Base-by-base conservation (phyloP, 2,888 invertebrate species). In the Patella pellucida region DNA sequence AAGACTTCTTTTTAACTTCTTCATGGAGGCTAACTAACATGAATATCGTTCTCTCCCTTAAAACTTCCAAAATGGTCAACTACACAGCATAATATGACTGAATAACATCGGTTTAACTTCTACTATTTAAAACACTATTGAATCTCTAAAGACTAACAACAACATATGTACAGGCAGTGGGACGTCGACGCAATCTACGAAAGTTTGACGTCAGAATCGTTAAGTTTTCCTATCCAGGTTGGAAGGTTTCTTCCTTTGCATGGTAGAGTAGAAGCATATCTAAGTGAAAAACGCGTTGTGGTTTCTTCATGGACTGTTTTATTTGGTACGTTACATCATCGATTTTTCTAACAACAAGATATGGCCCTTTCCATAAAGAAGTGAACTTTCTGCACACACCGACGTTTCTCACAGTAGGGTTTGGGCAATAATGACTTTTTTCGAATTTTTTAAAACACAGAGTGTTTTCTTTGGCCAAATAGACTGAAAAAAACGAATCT, bases 301-400 rank as follows among this genome's bases (percentile, higher is more conserved):
- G 4, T 31, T 56, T 19, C n/a, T 54, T 56, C 16, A n/a, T 52
- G 9, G 54, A 52, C 15, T 16, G 12, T 5, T 41, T 54, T 3
- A 72, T n/a, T 12, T 54, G 19, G 56, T 72, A 72, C 11, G 56
- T 72, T n/a, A 72, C 12, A 15, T 72, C 72, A 14, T 72, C 72
- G 16, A 72, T 14, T 54, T n/a, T 72, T 4, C 16, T 72, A 2
- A n/a, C 27, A 11, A 72, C 15, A 2, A 72, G 1, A 15, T 72
- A 72, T 16, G 72, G 72, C 15, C 72, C 72, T 72, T 72, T 72
- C 72, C 62, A 72, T 7, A 3, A 4, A 9, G 72, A 62, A 14
- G 72, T 72, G 11, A 72, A 31, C 16, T 72, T 72, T 1, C n/a
- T 12, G 7, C 72, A 72, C 12, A 72, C 15, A 9, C 62, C 72